These are phyloP conservation scores for Achlya flavicornis DNA, from an alignment of 2,888 invertebrate genomes.

Conservation along the genomic window DNA sequence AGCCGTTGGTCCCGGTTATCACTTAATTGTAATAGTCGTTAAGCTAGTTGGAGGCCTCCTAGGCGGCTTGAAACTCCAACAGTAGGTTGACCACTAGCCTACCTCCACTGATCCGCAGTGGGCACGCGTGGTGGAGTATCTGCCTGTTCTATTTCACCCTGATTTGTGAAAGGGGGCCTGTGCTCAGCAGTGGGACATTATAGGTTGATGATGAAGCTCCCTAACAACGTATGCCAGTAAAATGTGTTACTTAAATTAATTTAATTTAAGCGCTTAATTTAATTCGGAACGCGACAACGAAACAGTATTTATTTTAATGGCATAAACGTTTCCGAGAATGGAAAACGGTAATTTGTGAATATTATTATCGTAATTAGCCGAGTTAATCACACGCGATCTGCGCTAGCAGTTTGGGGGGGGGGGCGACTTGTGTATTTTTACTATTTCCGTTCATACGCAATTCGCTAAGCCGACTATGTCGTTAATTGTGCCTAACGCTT, in stretches of 20 bases:
- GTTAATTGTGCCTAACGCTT: background rate
- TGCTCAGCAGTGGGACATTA: no score
- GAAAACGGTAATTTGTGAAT: slow-evolving; percentile 39
- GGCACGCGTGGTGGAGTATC: no score
- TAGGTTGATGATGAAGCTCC: no score
- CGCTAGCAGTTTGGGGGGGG: background rate
- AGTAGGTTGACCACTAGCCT: no score
- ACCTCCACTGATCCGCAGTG: no score
- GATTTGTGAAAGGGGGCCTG: no score
- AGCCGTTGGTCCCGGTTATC: no score
- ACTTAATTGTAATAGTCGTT: no score
- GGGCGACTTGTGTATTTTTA: background rate
- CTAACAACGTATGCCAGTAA: background rate
- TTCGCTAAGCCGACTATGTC: background rate
- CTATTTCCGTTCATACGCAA: slow-evolving; percentile 1
- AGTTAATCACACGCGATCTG: slow-evolving; percentile 49
- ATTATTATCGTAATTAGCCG: slow-evolving; percentile 45
- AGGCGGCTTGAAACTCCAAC: no score
- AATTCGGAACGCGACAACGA: slow-evolving; percentile 29
- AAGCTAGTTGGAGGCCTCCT: no score
- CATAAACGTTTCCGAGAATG: slow-evolving; percentile 31
- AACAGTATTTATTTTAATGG: background rate
- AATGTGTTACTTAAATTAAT: slow-evolving; percentile 15
- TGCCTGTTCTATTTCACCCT: no score
- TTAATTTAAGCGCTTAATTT: slow-evolving; percentile 22